Conservation (phyloP, 2,888 invertebrate genomes). For the Helicoverpa assulta region DNA sequence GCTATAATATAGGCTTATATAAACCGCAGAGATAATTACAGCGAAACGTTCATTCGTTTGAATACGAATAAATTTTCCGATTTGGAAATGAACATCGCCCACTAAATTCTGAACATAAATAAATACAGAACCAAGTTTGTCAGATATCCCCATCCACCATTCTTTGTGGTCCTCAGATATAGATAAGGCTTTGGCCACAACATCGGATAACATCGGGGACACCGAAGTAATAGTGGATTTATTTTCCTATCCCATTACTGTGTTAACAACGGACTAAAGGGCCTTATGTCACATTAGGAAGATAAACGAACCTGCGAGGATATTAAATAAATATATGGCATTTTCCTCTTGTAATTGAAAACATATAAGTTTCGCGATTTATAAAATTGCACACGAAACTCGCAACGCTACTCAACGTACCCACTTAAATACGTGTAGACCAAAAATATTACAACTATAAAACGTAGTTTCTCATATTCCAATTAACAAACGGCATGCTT, state of each 20-base stretch:
- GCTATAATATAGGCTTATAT: too few relatives aligned
- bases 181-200: constrained; percentile 71
- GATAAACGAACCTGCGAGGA: constrained; percentile 6
- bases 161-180: constrained; percentile 59
- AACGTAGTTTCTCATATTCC: constrained; percentile 52
- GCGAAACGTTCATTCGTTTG: too few relatives aligned
- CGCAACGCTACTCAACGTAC: constrained; percentile 19
- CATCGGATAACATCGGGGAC: constrained; percentile 64
- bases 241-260: constrained; percentile 56
- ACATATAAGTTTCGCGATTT: constrained; percentile 11
- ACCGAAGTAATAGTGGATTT: constrained; percentile 61
- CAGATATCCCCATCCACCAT: constrained; percentile 39
- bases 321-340: constrained; percentile 12
- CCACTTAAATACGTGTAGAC: constrained; percentile 39
- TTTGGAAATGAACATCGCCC: too few relatives aligned
- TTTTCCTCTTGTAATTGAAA: constrained; percentile 4
- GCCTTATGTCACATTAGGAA: constrained; percentile 24
- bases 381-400: constrained; percentile 13
- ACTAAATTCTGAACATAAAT: constrained; percentile 34
- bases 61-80: too few relatives aligned
- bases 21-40: too few relatives aligned
- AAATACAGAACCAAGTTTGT: constrained; percentile 39
- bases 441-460: constrained; percentile 42
- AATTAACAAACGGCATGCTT: constrained; percentile 60
- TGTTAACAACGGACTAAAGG: constrained; percentile 54